Evolutionary conservation across 2,888 invertebrate genomes (phyloP), one percentile per base, ranked within the genome.

Genomic region (Alviniconcha strummeri): DNA sequence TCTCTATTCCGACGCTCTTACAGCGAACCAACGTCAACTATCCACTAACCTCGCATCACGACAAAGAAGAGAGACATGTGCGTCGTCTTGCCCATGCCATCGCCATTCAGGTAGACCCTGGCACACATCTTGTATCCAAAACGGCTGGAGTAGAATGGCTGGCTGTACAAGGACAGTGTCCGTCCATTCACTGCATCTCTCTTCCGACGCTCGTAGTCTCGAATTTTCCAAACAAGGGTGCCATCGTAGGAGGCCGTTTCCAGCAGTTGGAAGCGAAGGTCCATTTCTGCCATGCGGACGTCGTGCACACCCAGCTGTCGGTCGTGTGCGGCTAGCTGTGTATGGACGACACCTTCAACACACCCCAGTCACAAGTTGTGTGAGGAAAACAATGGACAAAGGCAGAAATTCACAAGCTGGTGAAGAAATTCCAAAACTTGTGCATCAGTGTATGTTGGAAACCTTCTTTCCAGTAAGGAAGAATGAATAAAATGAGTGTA

Each of bases 81-180:
- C 3, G 89, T 90, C 6, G 89, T 89, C 79, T 91, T 91, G 15
- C 92, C 93, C 88, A 91, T 90, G 4, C 93, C 92, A 83, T 93
- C 93, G 5, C 93, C 93, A 85, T 93, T 93, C 52, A 93, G 86
- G 81, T 93, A 93, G 5, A 92, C 89, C 57, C 92, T 85, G 5
- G 90, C 91, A 88, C 93, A 92, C 92, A 93, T 92, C 83, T 92
- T 92, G 88, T 93, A 93, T 4, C 92, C 92, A 85, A 89, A 86
- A 7, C 90, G 87, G 72, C 90, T 88, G 0, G 91, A 91, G 85
- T 92, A 92, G 87, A 93, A 93, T 0, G 93, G 92, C 86, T 92
- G 92, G 76, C 92, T 92, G 87, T 92, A 93, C 57, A 92, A 84
- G 0, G 92, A 92, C 55, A 91, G 84, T 1, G 90, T 91, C 56